phyloP scores from a whole-genome alignment of 2,113 vertebrate species.

The Malaclemys terrapin region DNA sequence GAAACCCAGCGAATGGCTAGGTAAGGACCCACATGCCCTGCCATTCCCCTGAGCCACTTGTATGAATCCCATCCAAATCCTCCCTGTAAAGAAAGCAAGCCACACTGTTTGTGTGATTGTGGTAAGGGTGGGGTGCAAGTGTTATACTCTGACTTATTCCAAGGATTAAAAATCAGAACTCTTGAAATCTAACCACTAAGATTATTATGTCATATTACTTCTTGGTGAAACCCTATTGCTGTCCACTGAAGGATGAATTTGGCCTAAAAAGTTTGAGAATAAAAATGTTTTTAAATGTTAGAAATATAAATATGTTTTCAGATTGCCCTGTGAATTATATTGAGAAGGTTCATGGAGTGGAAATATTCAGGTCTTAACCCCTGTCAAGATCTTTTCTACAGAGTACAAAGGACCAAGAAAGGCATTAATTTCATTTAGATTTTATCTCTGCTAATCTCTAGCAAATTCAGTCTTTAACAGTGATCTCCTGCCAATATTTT shows the following conservation, averaged over 20 bases:
- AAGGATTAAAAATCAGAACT: not conserved
- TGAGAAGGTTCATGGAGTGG: not conserved
- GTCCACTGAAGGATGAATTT: not conserved
- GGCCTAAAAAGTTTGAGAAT: not conserved
- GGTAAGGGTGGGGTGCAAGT: rapidly evolving
- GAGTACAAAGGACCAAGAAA: not conserved
- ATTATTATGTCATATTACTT: not conserved
- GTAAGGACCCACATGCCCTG: not conserved
- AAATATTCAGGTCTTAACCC: not conserved
- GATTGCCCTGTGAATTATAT: not conserved
- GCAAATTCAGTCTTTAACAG: not conserved
- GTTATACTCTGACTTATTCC: not conserved
- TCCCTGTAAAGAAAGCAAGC: not conserved
- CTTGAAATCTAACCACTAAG: not conserved
- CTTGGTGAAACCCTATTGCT: not conserved
- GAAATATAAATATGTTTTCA: not conserved
- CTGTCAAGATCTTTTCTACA: not conserved
- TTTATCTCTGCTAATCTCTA: not conserved
- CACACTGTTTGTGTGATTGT: not conserved
- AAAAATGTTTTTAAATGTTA: not conserved
- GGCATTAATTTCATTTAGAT: not conserved
- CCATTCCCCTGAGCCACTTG: not conserved
- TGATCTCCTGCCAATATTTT: not conserved
- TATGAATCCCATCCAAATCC: not conserved
- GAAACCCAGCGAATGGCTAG: not conserved